Base-by-base conservation (phyloP, 1,140 invertebrate species). In the Drepana arcuata region DNA sequence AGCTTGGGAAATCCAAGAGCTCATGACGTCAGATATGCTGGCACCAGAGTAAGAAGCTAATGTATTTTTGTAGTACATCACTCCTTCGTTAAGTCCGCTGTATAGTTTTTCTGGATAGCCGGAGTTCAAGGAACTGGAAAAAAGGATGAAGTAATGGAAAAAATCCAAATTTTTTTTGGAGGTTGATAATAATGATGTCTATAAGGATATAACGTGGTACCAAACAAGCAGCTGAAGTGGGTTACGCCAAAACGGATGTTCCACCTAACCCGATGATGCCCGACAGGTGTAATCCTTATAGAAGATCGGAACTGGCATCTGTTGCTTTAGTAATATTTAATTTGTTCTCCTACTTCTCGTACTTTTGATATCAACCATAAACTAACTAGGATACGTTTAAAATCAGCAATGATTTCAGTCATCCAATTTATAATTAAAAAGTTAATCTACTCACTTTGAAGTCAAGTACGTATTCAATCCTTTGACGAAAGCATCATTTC, bases 1-100 rank as follows among this genome's bases (percentile, higher is more conserved):
- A 32, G 89, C 58, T 60, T 92, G 86, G 6, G 86, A 67, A 1
- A 89, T 89, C 92, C 92, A 94, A 2, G 88, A 87, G 2, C 87
- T 82, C 87, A 91, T 89, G 5, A 90, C 66, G 1, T 59, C 55
- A 24, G 78, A 62, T 0, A 90, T 58, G 11, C 50, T 50, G 11
- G 35, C 21, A 12, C 43, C 57, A 13, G 51, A 41, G 38, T 71
- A 79, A 2, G 50, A 26, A 1, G 53, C 38, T 12, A 77, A 24
- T 1, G 68, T 28, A 23, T 57, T 64, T 0, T 29, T 68, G 0
- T 27, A 40, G 23, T 77, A 48, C 1, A 68, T 48, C 53, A 86
- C 69, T 28, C 80, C 62, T 32, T 87, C 85, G 9, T 63, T 27
- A 18, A 95, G 40, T 16, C 85, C 80, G 6, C 52, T 15, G 88